A percentile compares a stretch with the other conserved stretches of the same genome.
phyloP scores from a whole-genome alignment of 2,888 invertebrate genomes.

The Xanthorhoe spadicearia region DNA sequence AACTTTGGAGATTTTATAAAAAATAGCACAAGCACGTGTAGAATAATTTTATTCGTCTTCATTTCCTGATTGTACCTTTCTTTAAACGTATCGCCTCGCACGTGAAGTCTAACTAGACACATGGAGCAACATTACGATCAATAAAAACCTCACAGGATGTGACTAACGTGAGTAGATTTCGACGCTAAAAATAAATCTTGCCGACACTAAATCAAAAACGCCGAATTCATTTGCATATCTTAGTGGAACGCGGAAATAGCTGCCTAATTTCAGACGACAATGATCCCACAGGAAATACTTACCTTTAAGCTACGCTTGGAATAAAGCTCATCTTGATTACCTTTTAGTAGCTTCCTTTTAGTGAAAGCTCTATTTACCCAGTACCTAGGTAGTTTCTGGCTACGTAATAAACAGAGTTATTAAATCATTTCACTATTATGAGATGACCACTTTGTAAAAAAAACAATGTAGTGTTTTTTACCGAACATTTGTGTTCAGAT shows the following conservation, averaged over 20 bases:
- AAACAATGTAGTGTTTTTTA: too few species aligned
- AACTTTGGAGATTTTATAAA: not conserved
- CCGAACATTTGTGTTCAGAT: too few species aligned
- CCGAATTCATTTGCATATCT: conserved; percentile 41
- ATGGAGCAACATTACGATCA: not conserved
- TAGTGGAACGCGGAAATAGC: conserved; percentile 40
- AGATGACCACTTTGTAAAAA: too few species aligned
- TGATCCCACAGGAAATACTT: conserved; percentile 19
- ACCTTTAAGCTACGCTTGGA: not conserved
- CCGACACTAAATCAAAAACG: conserved; percentile 31
- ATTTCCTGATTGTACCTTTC: not conserved
- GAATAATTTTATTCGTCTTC: not conserved
- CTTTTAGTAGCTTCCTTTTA: not conserved
- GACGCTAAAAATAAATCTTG: conserved; percentile 23
- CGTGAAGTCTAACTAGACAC: conserved; percentile 7
- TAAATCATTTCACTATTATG: too few species aligned
- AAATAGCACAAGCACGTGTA: not conserved
- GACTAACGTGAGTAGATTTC: conserved; percentile 35
- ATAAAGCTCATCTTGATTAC: not conserved
- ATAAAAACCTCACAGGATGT: conserved; percentile 34
- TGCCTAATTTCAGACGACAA: conserved; percentile 29
- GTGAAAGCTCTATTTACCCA: too few species aligned
- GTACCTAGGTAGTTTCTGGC: too few species aligned
- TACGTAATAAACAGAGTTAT: too few species aligned
- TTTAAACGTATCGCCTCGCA: not conserved